Conservation (phyloP, 2,113 vertebrate species). For the Fulica atra region DNA sequence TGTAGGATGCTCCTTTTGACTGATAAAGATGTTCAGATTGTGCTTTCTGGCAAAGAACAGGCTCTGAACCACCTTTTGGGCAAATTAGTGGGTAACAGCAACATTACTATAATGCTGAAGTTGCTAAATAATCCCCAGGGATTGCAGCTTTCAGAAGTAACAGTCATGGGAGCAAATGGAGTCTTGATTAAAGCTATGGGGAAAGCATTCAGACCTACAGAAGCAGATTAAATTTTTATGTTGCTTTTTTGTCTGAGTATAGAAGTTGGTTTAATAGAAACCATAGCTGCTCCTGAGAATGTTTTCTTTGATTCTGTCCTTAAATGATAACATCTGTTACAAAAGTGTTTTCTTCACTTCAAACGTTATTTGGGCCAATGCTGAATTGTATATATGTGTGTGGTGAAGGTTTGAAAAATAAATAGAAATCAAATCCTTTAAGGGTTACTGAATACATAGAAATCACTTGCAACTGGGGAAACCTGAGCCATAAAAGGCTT, state of each 20-base stretch:
- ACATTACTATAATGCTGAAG: neutral
- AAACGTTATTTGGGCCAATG: neutral
- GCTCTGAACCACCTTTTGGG: neutral
- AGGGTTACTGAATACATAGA: neutral
- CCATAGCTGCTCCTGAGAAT: neutral
- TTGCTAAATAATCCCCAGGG: neutral
- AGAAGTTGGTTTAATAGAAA: neutral
- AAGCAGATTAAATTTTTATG: neutral
- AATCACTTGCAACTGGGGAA: neutral
- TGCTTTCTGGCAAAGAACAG: neutral
- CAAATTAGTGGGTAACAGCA: neutral
- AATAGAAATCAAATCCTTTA: neutral
- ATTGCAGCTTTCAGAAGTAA: neutral
- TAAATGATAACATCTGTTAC: neutral
- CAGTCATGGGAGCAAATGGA: neutral
- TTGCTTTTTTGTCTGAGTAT: neutral
- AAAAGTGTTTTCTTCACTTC: neutral
- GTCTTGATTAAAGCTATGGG: neutral
- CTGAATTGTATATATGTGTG: neutral
- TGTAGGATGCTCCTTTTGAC: neutral
- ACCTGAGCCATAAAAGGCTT: neutral
- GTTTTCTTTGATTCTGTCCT: neutral
- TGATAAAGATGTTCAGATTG: neutral
- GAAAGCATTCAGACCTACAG: neutral
- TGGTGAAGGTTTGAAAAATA: neutral